Percentiles rank a stretch among this genome's conserved stretches.
Conservation (phyloP, 1,140 invertebrate species). For the Cheumatopsyche charites region DNA sequence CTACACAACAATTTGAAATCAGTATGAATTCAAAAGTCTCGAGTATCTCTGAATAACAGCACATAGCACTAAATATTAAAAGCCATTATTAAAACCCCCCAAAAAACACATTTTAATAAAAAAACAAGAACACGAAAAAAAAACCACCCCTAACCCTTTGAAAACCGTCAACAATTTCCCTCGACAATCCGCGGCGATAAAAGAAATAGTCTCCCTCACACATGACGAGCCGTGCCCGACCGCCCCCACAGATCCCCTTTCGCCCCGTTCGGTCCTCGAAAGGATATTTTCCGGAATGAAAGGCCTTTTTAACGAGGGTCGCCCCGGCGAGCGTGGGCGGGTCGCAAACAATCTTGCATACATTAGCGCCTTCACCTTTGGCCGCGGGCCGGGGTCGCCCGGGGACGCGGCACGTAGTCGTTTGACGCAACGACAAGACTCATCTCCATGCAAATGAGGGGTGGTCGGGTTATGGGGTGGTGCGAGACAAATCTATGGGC, state of each 20-base stretch:
- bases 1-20: too few relatives aligned
- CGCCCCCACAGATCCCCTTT: background rate
- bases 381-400: background rate
- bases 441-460: constrained; percentile 42
- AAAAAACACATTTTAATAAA: too few relatives aligned
- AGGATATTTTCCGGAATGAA: constrained; percentile 28
- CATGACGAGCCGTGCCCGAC: background rate
- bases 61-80: too few relatives aligned
- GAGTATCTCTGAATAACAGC: too few relatives aligned
- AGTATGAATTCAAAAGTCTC: too few relatives aligned
- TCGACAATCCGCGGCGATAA: background rate
- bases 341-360: constrained; percentile 42
- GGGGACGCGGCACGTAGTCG: constrained; percentile 33
- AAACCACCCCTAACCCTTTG: too few relatives aligned
- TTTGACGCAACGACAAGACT: constrained; percentile 42
- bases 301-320: constrained; percentile 31
- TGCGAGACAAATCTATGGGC: constrained; percentile 25
- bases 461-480: constrained; percentile 8
- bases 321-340: background rate
- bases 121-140: too few relatives aligned
- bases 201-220: constrained; percentile 21
- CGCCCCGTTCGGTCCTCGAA: background rate
- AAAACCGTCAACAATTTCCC: too few relatives aligned
- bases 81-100: too few relatives aligned
- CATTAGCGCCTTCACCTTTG: constrained; percentile 39